These are phyloP conservation scores for Chloromyia formosa DNA, from an alignment of 2,888 invertebrate species.

Conservation along the genomic window DNA sequence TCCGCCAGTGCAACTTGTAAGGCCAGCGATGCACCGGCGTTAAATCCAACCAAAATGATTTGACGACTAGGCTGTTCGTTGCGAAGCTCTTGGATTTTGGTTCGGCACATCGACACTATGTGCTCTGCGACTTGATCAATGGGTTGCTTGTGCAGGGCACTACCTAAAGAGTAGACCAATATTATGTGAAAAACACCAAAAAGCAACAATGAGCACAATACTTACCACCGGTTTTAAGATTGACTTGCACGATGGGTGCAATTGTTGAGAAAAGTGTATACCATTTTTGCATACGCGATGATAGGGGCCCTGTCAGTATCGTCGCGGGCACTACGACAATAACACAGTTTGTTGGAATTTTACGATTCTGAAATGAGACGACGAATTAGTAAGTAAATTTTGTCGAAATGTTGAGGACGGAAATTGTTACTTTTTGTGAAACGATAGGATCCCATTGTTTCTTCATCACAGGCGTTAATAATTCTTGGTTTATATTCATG, in stretches of 20 bases:
- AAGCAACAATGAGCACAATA: not conserved
- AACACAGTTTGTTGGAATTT: conserved; percentile 75
- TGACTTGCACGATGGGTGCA: conserved; percentile 71
- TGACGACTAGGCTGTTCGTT: conserved; percentile 74
- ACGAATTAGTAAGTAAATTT: no score
- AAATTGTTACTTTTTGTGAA: conserved; percentile 67
- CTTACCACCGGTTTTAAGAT: conserved; percentile 46
- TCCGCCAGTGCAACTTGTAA: conserved; percentile 79
- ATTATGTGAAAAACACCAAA: not conserved
- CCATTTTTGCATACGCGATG: conserved; percentile 74
- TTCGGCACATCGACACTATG: conserved; percentile 72
- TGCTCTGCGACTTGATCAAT: conserved; percentile 69
- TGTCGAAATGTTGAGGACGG: not conserved
- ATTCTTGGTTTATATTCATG: conserved; percentile 69
- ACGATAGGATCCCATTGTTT: conserved; percentile 79
- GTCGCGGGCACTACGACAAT: conserved; percentile 72
- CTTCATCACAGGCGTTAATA: conserved; percentile 69
- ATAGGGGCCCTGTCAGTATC: conserved; percentile 62
- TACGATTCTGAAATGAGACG: conserved; percentile 64
- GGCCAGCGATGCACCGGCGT: conserved; percentile 78
- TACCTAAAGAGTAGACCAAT: conserved; percentile 56
- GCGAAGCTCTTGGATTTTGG: conserved; percentile 76
- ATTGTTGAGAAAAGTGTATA: conserved; percentile 72
- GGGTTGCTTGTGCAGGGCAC: conserved; percentile 58
- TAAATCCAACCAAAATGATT: conserved; percentile 80